Conservation (phyloP, 2,888 invertebrate species). For the Zonitis immaculata region DNA sequence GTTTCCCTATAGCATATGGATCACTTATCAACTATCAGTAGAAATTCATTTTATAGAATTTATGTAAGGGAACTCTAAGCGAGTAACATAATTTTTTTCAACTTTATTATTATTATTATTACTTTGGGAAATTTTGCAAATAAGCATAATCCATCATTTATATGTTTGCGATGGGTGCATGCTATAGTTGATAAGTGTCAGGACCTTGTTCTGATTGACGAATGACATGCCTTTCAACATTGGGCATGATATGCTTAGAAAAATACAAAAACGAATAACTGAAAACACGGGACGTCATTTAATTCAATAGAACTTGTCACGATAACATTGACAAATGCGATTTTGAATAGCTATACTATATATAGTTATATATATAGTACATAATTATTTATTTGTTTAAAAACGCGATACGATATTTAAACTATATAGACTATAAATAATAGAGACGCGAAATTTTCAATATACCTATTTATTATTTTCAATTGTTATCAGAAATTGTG, state of each 20-base stretch:
- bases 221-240: slow-evolving; percentile 35
- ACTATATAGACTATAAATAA: no score
- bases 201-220: slow-evolving; percentile 35
- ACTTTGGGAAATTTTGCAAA: slow-evolving; percentile 9
- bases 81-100: no score
- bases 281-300: slow-evolving; percentile 28
- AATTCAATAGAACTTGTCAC: slow-evolving; percentile 44
- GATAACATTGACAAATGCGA: slow-evolving; percentile 43
- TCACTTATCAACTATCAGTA: no score
- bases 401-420: slow-evolving; percentile 21
- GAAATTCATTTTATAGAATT: no score
- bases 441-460: no score
- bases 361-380: no score
- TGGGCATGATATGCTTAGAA: slow-evolving; percentile 27
- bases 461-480: no score
- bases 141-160: slow-evolving; percentile 35
- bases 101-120: no score
- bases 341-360: slow-evolving; percentile 34
- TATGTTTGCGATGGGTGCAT: slow-evolving; percentile 28
- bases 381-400: slow-evolving; percentile 18
- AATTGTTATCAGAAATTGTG: no score
- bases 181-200: slow-evolving; percentile 26
- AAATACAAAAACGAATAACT: slow-evolving; percentile 29
- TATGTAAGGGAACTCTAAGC: no score
- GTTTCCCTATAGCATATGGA: slow-evolving; percentile 19